Evolutionary conservation across 1,140 invertebrate genomes (phyloP).

Genomic region (Lasioglossum albipes): DNA sequence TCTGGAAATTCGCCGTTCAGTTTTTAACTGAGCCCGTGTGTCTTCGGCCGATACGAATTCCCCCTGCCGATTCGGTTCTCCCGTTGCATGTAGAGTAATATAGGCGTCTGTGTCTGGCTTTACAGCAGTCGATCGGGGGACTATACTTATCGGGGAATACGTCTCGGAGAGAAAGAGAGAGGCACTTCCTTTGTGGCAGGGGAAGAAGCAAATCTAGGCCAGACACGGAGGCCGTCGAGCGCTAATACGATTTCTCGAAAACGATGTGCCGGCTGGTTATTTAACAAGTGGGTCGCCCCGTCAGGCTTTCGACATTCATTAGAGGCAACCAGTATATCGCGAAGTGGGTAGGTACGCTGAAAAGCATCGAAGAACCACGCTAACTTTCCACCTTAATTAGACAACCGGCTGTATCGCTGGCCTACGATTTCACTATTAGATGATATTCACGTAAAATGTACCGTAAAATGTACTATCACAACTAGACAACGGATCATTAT

Average conservation of each 20-base stretch:
- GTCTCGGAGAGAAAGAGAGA: neutral
- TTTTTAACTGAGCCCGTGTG: no score
- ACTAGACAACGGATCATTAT: no score
- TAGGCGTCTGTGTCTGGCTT: no score
- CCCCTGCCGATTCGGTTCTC: no score
- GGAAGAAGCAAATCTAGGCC: neutral
- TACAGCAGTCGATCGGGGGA: neutral
- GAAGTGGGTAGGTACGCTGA: neutral
- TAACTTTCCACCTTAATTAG: constrained; percentile 24
- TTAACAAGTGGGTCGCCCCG: constrained; percentile 11
- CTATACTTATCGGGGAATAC: constrained; percentile 1
- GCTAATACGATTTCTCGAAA: neutral
- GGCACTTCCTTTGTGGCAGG: constrained; percentile 17
- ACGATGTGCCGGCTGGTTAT: neutral
- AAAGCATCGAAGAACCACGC: constrained; percentile 1
- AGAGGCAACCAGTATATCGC: neutral
- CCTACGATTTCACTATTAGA: no score
- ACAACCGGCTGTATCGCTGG: no score
- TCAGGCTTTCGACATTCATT: constrained; percentile 4
- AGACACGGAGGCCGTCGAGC: neutral
- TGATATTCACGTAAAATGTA: no score
- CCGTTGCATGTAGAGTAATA: no score
- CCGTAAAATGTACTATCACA: no score
- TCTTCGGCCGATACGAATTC: no score
- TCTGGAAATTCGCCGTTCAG: no score